These are phyloP conservation scores for Lepisosteus oculatus DNA, from an alignment of 2,113 vertebrate genomes.

Conservation along the genomic window DNA sequence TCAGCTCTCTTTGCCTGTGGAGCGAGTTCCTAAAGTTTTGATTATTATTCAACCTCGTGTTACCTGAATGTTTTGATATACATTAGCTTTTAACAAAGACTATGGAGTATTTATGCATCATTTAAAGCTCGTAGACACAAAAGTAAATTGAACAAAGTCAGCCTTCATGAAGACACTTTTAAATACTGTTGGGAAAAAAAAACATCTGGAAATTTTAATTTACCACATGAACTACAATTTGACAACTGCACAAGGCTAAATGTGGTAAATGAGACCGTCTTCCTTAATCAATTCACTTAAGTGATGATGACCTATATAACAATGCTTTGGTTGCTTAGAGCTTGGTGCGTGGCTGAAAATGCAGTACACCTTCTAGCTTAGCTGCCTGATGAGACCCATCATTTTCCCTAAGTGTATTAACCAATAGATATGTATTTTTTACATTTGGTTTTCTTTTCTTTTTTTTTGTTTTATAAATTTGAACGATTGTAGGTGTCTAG, in stretches of 20 bases:
- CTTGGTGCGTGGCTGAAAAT: constrained; percentile 73
- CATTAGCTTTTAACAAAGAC: too few species aligned
- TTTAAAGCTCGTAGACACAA: too few species aligned
- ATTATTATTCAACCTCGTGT: too few species aligned
- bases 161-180: too few species aligned
- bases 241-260: constrained; percentile 62
- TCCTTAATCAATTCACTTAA: constrained; percentile 73
- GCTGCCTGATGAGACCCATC: constrained; percentile 69
- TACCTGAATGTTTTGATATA: too few species aligned
- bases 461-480: constrained; percentile 69
- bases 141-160: too few species aligned
- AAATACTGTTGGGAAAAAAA: too few species aligned
- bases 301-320: constrained; percentile 68
- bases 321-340: constrained; percentile 68
- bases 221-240: constrained; percentile 50
- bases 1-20: too few species aligned
- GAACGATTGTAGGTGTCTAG: constrained; percentile 98
- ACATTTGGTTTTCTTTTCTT: constrained; percentile 80
- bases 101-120: too few species aligned
- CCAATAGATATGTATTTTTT: constrained; percentile 65
- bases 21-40: too few species aligned
- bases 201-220: constrained; percentile 41
- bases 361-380: constrained; percentile 69
- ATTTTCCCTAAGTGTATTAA: constrained; percentile 54
- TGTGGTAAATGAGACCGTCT: constrained; percentile 55